Evolutionary conservation across 2,888 invertebrate species (phyloP), one percentile per base, ranked within the genome.

Genomic region (Apotomis betuletana): DNA sequence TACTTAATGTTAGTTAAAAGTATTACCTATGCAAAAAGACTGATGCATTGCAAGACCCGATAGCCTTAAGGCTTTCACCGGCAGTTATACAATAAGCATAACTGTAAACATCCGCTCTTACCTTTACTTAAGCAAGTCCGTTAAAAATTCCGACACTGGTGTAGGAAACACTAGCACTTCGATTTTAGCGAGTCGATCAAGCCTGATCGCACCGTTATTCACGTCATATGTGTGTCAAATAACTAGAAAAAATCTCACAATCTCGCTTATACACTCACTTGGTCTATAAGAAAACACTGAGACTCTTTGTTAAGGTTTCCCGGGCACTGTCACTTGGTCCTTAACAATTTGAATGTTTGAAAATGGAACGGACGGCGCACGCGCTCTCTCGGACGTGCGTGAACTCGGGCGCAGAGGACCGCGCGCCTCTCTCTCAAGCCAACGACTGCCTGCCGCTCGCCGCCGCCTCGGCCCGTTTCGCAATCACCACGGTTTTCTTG

Each of bases 91-190:
- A 92, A 92, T 88, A 90, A 85, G 83, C 85, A 84, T 92, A 92
- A 91, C 92, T 90, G 92, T 92, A 90, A 90, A 91, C 85, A 90
- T 90, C 86, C 88, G 87, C 83, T 85, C 91, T 92, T 92, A 93
- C 92, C 92, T 92, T 80, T 83, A 84, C 87, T 90, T 87, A 87
- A 89, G 86, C 89, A 90, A 92, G 87, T 92, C 92, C 92, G 92
- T 91, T 90, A 90, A 93, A 71, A 89, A 91, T 90, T 91, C 91
- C 89, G 87, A 87, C 86, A 91, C 88, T 84, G 86, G 84, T 87
- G 86, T 85, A 86, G 89, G 81, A 87, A 82, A 88, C 92, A 92
- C 92, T 88, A 89, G 88, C 91, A 92, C 91, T 91, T 89, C 83
- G 90, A 89, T 90, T 88, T 92, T 90, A 90, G 89, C 90, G 85